Conservation (phyloP, 2,888 invertebrate species). For the Sphinx pinastri region DNA sequence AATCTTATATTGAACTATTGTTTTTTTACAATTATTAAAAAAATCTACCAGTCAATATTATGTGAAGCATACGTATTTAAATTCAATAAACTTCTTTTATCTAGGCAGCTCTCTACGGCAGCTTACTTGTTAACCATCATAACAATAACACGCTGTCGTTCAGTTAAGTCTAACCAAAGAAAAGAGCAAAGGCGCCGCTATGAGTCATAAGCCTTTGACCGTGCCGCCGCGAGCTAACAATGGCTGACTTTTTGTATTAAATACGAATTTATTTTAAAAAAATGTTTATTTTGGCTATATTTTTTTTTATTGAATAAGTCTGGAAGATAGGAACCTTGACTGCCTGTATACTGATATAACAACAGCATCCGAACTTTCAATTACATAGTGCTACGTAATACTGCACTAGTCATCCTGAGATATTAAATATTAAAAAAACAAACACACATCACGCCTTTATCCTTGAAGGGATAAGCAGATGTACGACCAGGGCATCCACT, state of each 20-base stretch:
- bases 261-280: background rate
- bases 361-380: too few species aligned
- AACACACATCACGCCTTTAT: too few species aligned
- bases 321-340: too few species aligned
- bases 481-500: too few species aligned
- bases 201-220: slow-evolving; percentile 45
- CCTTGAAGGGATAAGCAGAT: too few species aligned
- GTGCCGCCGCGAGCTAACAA: slow-evolving; percentile 30
- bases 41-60: background rate
- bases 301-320: background rate
- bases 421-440: too few species aligned
- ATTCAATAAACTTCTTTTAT: background rate
- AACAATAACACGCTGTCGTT: slow-evolving; percentile 12
- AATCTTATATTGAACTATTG: too few species aligned
- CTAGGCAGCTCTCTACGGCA: too few species aligned
- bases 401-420: too few species aligned
- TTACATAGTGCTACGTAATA: too few species aligned
- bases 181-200: slow-evolving; percentile 42
- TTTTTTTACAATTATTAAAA: too few species aligned
- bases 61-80: background rate
- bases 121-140: background rate
- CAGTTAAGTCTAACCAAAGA: slow-evolving; percentile 35
- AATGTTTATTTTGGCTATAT: background rate
- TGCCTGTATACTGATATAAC: too few species aligned
- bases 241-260: background rate